phyloP scores from a whole-genome alignment of 2,797 vertebrate genomes.

The Lycodopsis pacificus region DNA sequence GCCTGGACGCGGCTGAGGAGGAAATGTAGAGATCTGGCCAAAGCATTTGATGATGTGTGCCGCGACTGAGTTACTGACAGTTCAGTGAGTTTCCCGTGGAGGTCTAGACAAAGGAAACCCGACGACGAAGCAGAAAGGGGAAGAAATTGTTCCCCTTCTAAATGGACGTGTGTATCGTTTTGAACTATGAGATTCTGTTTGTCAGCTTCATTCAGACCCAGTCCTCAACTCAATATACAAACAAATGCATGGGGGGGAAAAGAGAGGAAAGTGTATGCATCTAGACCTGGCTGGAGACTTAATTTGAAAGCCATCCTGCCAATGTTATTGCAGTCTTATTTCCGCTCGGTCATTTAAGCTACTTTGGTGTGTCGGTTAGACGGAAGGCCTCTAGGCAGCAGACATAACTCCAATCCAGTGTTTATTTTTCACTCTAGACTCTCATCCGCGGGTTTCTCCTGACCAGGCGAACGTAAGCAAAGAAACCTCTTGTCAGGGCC shows the following conservation, averaged over 20 bases:
- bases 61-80: conserved; percentile 63
- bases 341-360: conserved; percentile 45
- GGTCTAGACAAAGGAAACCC: conserved; percentile 47
- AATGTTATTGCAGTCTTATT: conserved; percentile 50
- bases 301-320: conserved; percentile 61
- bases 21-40: conserved; percentile 57
- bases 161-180: background rate
- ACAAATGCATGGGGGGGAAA: conserved; percentile 19
- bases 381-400: conserved; percentile 58
- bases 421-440: conserved; percentile 64
- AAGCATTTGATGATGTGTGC: conserved; percentile 51
- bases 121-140: conserved; percentile 39
- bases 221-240: background rate
- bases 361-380: conserved; percentile 51
- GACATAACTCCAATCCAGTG: conserved; percentile 45
- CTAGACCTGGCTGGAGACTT: conserved; percentile 11
- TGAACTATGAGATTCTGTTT: background rate
- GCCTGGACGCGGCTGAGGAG: conserved; percentile 35
- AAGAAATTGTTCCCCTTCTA: conserved; percentile 4
- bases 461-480: conserved; percentile 42
- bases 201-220: background rate
- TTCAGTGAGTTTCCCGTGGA: conserved; percentile 55
- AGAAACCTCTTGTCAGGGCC: conserved; percentile 28
- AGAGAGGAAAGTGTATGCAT: conserved; percentile 6
- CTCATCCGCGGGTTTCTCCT: conserved; percentile 23